Conservation (phyloP, 1,140 invertebrate species). For the Colletes gigas region DNA sequence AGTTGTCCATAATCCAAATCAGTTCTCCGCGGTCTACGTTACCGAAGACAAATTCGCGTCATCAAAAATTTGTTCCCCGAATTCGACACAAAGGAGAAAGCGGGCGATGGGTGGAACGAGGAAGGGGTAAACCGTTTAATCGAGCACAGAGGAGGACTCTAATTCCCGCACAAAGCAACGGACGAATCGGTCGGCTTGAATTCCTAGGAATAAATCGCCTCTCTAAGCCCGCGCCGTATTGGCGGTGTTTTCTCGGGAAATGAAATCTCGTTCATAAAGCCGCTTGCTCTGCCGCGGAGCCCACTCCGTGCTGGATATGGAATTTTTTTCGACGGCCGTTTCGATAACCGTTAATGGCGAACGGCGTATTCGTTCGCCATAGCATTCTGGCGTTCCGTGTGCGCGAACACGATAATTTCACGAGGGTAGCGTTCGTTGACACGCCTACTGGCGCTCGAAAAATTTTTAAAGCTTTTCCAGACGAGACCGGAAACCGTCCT, state of each 20-base stretch:
- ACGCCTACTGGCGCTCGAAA: too few species aligned
- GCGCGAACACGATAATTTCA: constrained; percentile 8
- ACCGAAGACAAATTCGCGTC: background rate
- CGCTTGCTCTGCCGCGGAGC: constrained; percentile 3
- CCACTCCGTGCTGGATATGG: constrained; percentile 28
- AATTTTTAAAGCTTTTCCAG: constrained; percentile 15
- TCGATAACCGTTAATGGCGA: constrained; percentile 50
- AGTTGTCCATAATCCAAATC: background rate
- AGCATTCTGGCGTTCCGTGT: constrained; percentile 23
- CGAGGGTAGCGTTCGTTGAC: background rate
- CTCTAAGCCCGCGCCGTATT: constrained; percentile 30
- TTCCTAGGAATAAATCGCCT: constrained; percentile 44
- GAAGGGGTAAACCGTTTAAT: constrained; percentile 5
- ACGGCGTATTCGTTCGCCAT: constrained; percentile 33
- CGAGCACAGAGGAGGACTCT: constrained; percentile 20
- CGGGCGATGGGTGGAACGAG: background rate
- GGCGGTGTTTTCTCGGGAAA: constrained; percentile 49
- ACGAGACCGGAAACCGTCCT: constrained; percentile 1
- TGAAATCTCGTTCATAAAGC: constrained; percentile 48
- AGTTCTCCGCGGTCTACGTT: background rate
- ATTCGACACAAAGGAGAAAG: background rate
- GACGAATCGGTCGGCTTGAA: constrained; percentile 39
- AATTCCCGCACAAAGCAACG: constrained; percentile 23
- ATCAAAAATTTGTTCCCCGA: constrained; percentile 2
- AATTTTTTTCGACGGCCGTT: constrained; percentile 43